Evolutionary conservation across 2,113 vertebrate species (phyloP), one percentile per base, ranked within the genome.

Genomic region (Nibea albiflora): DNA sequence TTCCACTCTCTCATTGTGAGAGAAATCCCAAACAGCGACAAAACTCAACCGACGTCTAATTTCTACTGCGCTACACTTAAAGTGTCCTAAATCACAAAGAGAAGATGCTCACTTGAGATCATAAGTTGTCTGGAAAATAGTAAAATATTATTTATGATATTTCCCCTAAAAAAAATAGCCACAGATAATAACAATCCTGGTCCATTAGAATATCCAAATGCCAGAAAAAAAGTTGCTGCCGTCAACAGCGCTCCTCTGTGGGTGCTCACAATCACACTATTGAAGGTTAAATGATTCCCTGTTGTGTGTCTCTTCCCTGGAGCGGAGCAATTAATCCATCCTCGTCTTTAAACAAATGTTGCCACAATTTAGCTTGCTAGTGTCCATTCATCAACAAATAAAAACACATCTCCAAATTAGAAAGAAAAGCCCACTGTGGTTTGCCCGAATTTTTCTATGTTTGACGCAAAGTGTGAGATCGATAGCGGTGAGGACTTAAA

Each of bases 1-100:
- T 80, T 93, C 81, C 88, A 91, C 90, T 94, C 92, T 88, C 92
- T 92, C 94, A 95, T 94, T 62, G 39, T 54, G 14, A 81, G 24
- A 83, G 19, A 85, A 63, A 26, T 63, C 57, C 58, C 46, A 60
- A 64, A 73, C 11, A 52, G 47, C 35, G 1, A n/a, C 17, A 81
- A 73, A 88, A 71, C 65, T 80, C 56, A 79, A 47, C 22, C 22
- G 54, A 22, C 17, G 73, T 53, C 57, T 46, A 49, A 63, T 14
- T 31, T 61, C 70, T 70, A 47, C 42, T n/a, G 56, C 26, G 70
- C 50, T 49, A 58, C 64, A 50, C 70, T 74, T 26, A 69, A 67
- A 57, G 9, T 57, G 19, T 69, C 47, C 52, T 5, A 16, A 73
- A 70, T 85, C 64, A 42, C 79, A 62, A 66, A 10, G 3, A 58